These are phyloP conservation scores for Apantesis nais DNA, from an alignment of 2,888 invertebrate species.

Conservation along the genomic window DNA sequence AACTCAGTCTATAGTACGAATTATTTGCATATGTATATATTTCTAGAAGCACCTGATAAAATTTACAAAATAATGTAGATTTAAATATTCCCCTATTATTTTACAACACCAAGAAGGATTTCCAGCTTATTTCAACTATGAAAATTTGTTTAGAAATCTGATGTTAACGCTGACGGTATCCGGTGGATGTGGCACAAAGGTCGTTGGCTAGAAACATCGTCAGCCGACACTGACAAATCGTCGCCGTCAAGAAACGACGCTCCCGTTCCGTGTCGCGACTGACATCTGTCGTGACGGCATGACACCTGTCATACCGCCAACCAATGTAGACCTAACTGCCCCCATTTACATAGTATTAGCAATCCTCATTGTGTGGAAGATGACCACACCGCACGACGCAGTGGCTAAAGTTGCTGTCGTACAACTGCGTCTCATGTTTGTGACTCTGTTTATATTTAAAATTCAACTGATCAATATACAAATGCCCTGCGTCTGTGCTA, in stretches of 20 bases:
- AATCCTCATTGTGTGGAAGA: neutral
- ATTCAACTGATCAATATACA: no score
- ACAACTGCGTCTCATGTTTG: no score
- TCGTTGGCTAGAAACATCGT: slow-evolving; percentile 27
- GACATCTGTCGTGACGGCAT: slow-evolving; percentile 31
- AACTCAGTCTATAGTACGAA: no score
- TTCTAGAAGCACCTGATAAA: no score
- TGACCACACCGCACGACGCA: neutral
- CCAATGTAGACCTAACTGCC: slow-evolving; percentile 33
- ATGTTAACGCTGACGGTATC: slow-evolving; percentile 24
- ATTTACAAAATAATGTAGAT: no score
- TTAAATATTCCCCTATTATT: no score
- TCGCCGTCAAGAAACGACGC: slow-evolving; percentile 32
- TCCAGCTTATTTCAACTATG: neutral
- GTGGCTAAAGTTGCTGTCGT: no score
- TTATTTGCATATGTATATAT: no score
- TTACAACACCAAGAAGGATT: neutral
- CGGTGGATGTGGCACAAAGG: slow-evolving; percentile 31
- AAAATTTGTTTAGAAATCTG: slow-evolving; percentile 32
- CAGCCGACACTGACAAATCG: slow-evolving; percentile 52
- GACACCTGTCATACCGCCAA: slow-evolving; percentile 43
- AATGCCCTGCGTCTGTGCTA: no score
- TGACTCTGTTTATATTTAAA: no score
- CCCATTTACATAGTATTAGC: slow-evolving; percentile 42
- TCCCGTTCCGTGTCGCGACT: slow-evolving; percentile 27